Percentiles rank a stretch among this genome's conserved stretches.
phyloP scores from a whole-genome alignment of 2,113 vertebrate species.

The Neotoma lepida region DNA sequence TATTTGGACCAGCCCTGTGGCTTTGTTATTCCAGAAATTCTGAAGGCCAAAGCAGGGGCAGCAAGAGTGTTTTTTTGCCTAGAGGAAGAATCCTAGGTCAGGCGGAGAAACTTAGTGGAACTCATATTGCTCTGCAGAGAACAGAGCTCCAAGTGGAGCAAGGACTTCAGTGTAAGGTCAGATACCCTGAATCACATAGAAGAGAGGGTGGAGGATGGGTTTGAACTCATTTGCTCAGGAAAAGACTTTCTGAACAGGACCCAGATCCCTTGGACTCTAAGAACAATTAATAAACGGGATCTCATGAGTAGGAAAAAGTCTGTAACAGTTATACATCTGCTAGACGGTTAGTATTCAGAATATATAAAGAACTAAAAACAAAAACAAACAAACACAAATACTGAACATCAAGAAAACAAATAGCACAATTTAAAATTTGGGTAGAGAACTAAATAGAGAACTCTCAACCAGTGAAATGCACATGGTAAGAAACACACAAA shows the following conservation, averaged over 20 bases:
- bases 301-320: background rate
- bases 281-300: background rate
- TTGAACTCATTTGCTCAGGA: background rate
- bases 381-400: background rate
- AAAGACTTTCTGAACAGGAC: background rate
- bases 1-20: background rate
- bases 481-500: background rate
- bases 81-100: background rate
- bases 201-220: background rate
- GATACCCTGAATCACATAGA: background rate
- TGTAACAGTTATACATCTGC: background rate
- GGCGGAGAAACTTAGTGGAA: background rate
- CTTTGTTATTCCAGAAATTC: background rate
- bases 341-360: background rate
- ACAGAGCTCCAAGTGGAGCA: background rate
- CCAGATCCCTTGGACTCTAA: background rate
- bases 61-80: background rate
- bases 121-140: background rate
- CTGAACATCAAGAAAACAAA: background rate
- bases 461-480: background rate
- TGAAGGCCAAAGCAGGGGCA: background rate
- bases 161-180: background rate
- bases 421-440: background rate
- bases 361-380: background rate
- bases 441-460: background rate